Conservation (phyloP, 2,888 invertebrate genomes). For the Endomychus coccineus region DNA sequence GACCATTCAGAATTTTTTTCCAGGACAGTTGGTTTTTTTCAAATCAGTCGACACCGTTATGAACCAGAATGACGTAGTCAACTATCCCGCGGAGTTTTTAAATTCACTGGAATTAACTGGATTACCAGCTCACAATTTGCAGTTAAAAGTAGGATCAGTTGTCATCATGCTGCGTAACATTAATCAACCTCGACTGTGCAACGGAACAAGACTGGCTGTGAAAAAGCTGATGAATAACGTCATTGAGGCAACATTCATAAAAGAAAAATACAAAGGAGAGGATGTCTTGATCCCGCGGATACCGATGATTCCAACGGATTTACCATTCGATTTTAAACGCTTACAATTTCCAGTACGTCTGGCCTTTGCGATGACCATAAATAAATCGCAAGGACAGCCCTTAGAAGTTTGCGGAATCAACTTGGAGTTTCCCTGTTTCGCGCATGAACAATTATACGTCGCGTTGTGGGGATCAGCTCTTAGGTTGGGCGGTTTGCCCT, state of each 20-base stretch:
- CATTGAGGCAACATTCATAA: slow-evolving; percentile 18
- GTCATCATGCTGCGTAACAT: slow-evolving; percentile 32
- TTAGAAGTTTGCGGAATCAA: slow-evolving; percentile 8
- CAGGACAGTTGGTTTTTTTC: slow-evolving; percentile 3
- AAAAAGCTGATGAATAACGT: slow-evolving; percentile 17
- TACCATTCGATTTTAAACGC: slow-evolving; percentile 13
- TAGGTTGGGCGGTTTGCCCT: no score
- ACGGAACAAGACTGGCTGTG: slow-evolving; percentile 21
- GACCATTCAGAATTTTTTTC: slow-evolving; percentile 11
- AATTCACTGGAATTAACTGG: slow-evolving; percentile 5
- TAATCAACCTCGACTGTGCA: slow-evolving; percentile 30
- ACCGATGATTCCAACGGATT: slow-evolving; percentile 32
- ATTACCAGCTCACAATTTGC: slow-evolving; percentile 23
- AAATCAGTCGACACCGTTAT: slow-evolving; percentile 4
- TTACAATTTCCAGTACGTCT: slow-evolving; percentile 10
- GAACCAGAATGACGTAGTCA: slow-evolving; percentile 2
- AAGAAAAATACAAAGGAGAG: slow-evolving; percentile 19
- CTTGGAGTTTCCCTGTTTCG: slow-evolving; percentile 8
- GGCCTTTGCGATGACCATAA: slow-evolving; percentile 10
- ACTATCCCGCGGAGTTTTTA: slow-evolving; percentile 5
- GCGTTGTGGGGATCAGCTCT: no score
- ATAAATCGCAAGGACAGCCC: slow-evolving; percentile 7
- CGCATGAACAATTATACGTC: slow-evolving; percentile 10
- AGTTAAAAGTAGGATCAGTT: slow-evolving; percentile 27
- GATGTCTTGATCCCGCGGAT: slow-evolving; percentile 30